Base-by-base conservation (phyloP, 1,140 invertebrate genomes). In the Myzus persicae region DNA sequence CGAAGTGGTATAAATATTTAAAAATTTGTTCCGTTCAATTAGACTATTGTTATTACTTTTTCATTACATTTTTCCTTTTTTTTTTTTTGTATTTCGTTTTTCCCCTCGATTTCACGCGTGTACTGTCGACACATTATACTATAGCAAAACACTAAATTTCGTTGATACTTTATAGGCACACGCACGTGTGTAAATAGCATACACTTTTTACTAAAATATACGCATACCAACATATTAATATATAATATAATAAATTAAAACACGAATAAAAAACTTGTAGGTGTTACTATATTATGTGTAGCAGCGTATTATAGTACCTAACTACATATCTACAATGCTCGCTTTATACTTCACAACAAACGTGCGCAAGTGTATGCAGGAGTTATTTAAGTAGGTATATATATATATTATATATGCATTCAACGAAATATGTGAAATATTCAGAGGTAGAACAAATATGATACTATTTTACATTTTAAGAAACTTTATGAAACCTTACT, bases 211-310 rank as follows among this genome's bases (percentile, higher is more conserved):
- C n/a, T n/a, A 18, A 76, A 51, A 51, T 51, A 76, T 76, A 76
- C 4, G 14, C 31, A 76, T 76, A 24, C n/a, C n/a, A n/a, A 76
- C 59, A 18, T 36, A 59, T 59, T 59, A 31, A 31, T n/a, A n/a
- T 67, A n/a, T n/a, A 76, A 76, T 76, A 76, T 20, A 76, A 76
- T 76, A 76, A 76, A 76, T 76, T 76, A 76, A 76, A 76, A 76
- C 11, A 76, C 59, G 18, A n/a, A 76, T n/a, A 76, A 76, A 44
- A 76, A 76, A 76, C 59, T n/a, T 36, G 14, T 76, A 76, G 59
- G 31, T n/a, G 14, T 18, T 76, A n/a, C 31, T 76, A 6, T n/a
- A 14, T 14, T n/a, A 18, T 76, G n/a, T n/a, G n/a, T 36, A n/a
- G n/a, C n/a, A n/a, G 31, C 5, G 8, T 48, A 48, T 59, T 48